Percentiles rank a stretch among this genome's conserved stretches.
Conservation (phyloP, 2,888 invertebrate genomes). For the Gari tellinella region DNA sequence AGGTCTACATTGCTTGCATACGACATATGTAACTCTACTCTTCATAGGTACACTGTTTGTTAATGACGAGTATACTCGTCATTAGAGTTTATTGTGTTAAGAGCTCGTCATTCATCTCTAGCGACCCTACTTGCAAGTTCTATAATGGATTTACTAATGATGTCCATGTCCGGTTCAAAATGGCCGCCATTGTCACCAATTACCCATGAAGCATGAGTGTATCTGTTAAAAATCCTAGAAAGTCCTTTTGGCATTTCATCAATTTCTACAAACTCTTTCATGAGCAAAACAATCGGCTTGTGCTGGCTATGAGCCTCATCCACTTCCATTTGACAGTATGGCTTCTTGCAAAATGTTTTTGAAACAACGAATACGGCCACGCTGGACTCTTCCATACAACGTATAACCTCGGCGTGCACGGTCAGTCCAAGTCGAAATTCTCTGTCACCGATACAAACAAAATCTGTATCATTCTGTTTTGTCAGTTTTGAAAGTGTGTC, state of each 20-base stretch:
- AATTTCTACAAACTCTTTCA: constrained; percentile 13
- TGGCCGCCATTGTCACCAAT: constrained; percentile 22
- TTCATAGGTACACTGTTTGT: too few species aligned
- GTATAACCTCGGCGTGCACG: constrained; percentile 14
- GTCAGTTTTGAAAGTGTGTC: background rate
- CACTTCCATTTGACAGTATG: constrained; percentile 29
- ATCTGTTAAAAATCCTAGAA: constrained; percentile 23
- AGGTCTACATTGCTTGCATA: too few species aligned
- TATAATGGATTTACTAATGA: constrained; percentile 18
- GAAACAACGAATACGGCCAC: constrained; percentile 26
- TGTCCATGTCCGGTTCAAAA: constrained; percentile 13
- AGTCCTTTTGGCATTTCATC: constrained; percentile 19
- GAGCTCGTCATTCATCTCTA: too few species aligned
- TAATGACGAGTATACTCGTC: too few species aligned
- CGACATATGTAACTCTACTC: too few species aligned
- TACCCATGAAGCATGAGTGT: constrained; percentile 20
- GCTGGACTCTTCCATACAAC: constrained; percentile 27
- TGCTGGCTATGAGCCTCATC: constrained; percentile 14
- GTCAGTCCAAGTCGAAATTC: constrained; percentile 19
- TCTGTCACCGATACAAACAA: constrained; percentile 18
- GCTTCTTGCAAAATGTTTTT: constrained; percentile 24
- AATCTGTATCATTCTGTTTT: constrained; percentile 3
- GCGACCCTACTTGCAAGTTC: too few species aligned
- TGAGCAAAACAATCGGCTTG: constrained; percentile 19
- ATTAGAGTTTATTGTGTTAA: too few species aligned